phyloP scores from a whole-genome alignment of 2,888 invertebrate genomes.

The Invenusta paracnida region DNA sequence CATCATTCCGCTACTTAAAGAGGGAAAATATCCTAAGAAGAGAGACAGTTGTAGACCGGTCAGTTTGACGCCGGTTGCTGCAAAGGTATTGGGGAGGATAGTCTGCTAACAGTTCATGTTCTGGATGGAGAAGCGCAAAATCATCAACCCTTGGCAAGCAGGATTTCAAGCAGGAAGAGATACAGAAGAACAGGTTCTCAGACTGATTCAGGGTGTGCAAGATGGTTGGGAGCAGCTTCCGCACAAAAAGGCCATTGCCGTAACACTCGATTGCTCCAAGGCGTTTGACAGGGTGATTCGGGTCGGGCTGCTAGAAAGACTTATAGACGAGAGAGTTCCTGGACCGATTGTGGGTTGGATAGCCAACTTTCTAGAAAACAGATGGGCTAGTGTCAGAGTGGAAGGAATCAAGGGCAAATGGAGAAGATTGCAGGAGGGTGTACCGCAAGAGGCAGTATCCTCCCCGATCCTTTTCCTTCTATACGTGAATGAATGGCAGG shows the following conservation, averaged over 20 bases:
- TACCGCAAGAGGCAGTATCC: slow-evolving; percentile 11
- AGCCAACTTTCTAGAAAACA: slow-evolving; percentile 7
- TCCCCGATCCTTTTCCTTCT: no score
- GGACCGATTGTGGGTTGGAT: slow-evolving; percentile 2
- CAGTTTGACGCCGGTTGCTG: no score
- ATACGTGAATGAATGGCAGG: slow-evolving; percentile 24
- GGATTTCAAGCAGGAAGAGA: slow-evolving; percentile 13
- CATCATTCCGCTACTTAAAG: no score
- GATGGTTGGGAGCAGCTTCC: neutral
- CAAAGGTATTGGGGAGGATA: slow-evolving; percentile 34
- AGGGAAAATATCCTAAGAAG: no score
- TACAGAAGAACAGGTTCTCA: slow-evolving; percentile 18
- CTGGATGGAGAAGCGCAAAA: slow-evolving; percentile 25
- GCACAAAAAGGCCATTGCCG: slow-evolving; percentile 1
- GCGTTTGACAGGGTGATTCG: neutral
- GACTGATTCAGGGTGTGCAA: neutral
- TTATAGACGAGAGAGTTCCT: slow-evolving; percentile 19
- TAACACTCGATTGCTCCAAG: slow-evolving; percentile 32
- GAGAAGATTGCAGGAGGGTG: slow-evolving; percentile 20
- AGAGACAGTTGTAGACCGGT: no score
- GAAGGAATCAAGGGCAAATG: no score
- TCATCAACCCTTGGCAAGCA: slow-evolving; percentile 13
- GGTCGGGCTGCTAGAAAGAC: neutral
- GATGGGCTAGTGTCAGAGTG: neutral
- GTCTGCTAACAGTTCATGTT: neutral